Evolutionary conservation across 2,113 vertebrate genomes (phyloP).

Genomic region (Trichechus manatus): DNA sequence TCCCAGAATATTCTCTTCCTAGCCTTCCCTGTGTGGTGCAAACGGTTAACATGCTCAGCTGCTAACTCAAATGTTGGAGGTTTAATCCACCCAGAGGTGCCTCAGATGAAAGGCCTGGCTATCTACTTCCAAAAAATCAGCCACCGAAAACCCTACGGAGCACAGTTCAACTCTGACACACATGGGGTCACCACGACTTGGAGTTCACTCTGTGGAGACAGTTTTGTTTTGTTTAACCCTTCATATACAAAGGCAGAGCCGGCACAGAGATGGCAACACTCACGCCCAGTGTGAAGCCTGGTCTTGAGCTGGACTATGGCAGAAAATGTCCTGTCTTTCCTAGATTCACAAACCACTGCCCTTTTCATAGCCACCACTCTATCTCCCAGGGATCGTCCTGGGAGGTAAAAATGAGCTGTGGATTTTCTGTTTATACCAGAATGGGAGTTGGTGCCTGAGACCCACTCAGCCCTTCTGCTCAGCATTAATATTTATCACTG

Average conservation of each 20-base stretch:
- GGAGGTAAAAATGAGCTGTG: neutral
- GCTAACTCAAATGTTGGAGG: too few species aligned
- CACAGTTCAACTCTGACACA: neutral
- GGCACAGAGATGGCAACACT: neutral
- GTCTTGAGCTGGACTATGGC: fast-evolving
- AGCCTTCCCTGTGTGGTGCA: too few species aligned
- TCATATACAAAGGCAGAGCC: neutral
- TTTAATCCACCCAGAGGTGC: neutral
- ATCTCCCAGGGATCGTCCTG: fast-evolving
- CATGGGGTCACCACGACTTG: neutral
- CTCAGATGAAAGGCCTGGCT: neutral
- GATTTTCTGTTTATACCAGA: neutral
- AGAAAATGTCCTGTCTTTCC: neutral
- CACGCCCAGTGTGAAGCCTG: fast-evolving
- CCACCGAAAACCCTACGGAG: neutral
- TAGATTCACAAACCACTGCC: neutral
- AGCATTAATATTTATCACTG: neutral
- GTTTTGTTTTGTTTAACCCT: neutral
- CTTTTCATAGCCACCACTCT: neutral
- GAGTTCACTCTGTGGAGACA: neutral
- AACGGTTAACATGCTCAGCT: too few species aligned
- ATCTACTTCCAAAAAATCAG: neutral
- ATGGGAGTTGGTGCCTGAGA: neutral
- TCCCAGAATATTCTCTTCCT: neutral
- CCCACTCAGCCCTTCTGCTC: neutral